Base-by-base conservation (phyloP, 2,888 invertebrate species). In the Xestia xanthographa region DNA sequence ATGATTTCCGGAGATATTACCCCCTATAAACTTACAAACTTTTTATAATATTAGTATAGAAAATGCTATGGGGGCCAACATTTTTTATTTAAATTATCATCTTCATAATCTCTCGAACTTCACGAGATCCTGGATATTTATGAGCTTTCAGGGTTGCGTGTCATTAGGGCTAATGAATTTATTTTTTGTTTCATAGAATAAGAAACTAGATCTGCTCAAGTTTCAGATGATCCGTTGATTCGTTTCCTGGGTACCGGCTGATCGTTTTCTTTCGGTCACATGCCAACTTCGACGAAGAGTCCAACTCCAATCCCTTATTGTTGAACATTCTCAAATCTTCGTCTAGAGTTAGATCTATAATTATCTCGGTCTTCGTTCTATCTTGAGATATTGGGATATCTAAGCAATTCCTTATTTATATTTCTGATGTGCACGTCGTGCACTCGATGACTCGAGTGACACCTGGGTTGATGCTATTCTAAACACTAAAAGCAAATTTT, bases 371-470 rank as follows among this genome's bases (percentile, higher is more conserved):
- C 41, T 76, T 48, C 17, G 5, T 58, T 66, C 20, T 45, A 77
- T 41, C 45, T 58, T 58, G 56, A 66, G 56, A 77, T 77, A 77
- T 34, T 22, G 29, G 38, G n/a, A 11, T 76, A 65, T 75, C 65
- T 76, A 75, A 76, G 76, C 77, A 76, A 75, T 43, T 45, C 76
- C 65, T 56, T 76, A 75, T 63, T 75, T 75, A 34, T 22, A 56
- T 56, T 56, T 56, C 34, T 66, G 29, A 41, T 41, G 58, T 58
- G 38, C 45, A 66, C 56, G 8, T 8, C 26, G 29, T 20, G 58
- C 9, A 58, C 58, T 34, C 34, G 34, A 34, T 34, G 34, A 34
- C 34, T 56, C 38, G 14, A 76, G 38, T 66, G 41, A 48, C 26
- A 29, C 2, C 20, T 45, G 34, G 2, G 2, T 38, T 56, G 38